Evolutionary conservation across 1,140 invertebrate species (phyloP), one percentile per base, ranked within the genome.

Genomic region (Brachionus manjavacas): DNA sequence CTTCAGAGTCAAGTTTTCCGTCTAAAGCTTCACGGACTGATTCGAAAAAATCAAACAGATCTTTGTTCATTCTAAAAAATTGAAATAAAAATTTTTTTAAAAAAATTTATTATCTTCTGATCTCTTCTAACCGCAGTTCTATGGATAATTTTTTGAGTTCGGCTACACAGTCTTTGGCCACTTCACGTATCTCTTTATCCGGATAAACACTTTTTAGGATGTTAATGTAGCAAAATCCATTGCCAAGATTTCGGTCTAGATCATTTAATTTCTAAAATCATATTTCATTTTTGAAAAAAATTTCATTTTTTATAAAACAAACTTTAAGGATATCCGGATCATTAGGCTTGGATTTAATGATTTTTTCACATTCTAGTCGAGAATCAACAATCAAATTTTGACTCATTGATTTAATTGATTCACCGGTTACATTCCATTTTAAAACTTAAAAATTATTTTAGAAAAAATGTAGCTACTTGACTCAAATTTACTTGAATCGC

Each of bases 131-230:
- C 88, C 89, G 90, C 87, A 91, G 88, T 86, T 91, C 91, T 20
- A 91, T 90, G 87, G 91, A 89, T 88, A 91, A 90, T 72, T 91
- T 90, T 6, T 90, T 89, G 2, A 91, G 84, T 83, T 89, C 90
- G 72, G 90, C 88, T 83, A 91, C 90, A 43, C 89, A 90, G 52
- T 88, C 88, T 31, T 89, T 89, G 85, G 90, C 90, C 7, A 89
- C 90, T 86, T 91, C 90, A 25, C 91, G 85, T 3, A 91, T 85
- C 16, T 86, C 87, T 86, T 91, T 91, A 84, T 90, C 88, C 39
- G 89, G 85, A 60, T 87, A 88, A 0, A 91, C 90, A 87, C 90
- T 88, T 85, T 91, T 89, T 39, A 89, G 86, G 84, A 91, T 90
- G 66, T 55, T 74, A 25, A 84, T 43, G 12, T 64, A 60, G 64